phyloP scores from a whole-genome alignment of 1,140 invertebrate species.

The Leptonema lineaticorne region DNA sequence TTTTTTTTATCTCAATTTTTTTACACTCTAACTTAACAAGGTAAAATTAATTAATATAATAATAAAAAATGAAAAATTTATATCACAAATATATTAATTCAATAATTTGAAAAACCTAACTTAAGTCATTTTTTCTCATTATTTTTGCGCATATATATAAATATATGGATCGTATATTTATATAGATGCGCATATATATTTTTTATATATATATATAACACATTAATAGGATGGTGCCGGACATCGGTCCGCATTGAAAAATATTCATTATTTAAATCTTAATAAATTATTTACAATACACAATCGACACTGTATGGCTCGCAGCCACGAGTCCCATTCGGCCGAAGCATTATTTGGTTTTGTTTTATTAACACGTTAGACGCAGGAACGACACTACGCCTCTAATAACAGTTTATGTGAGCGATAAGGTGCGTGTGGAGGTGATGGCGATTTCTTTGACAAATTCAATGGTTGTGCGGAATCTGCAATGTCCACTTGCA shows the following conservation, averaged over 20 bases:
- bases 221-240: conserved; percentile 39
- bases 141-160: no score
- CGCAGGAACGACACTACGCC: conserved; percentile 56
- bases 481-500: conserved; percentile 79
- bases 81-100: conserved; percentile 43
- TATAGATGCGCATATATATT: no score
- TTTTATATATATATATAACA: no score
- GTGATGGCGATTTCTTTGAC: conserved; percentile 84
- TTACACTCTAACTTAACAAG: conserved; percentile 32
- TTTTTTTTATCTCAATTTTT: conserved; percentile 7
- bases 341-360: conserved; percentile 31
- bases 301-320: conserved; percentile 5
- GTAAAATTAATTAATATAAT: conserved; percentile 21
- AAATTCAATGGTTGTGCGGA: conserved; percentile 82
- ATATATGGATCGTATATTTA: no score
- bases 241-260: conserved; percentile 30
- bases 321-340: conserved; percentile 21
- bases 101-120: conserved; percentile 39
- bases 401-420: conserved; percentile 60
- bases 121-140: conserved; percentile 27
- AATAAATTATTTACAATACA: conserved; percentile 10
- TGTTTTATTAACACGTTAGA: conserved; percentile 4
- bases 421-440: conserved; percentile 58
- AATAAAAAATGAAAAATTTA: conserved; percentile 38
- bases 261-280: conserved; percentile 29